phyloP scores from a whole-genome alignment of 2,797 vertebrate genomes.

The Paratrypauchen microcephalus region DNA sequence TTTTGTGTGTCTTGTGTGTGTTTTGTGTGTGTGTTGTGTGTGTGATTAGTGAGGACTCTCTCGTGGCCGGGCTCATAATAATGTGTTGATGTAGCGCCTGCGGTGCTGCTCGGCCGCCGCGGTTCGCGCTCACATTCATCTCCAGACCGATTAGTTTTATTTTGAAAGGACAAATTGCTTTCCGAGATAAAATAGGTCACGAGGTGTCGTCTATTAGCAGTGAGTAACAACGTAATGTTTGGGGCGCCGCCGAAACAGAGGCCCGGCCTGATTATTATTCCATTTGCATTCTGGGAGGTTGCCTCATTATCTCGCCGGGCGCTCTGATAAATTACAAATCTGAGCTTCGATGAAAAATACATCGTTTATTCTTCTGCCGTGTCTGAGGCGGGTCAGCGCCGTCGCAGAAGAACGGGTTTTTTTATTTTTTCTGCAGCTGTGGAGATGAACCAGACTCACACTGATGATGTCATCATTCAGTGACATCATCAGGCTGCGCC shows the following conservation, averaged over 20 bases:
- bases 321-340: conserved; percentile 76
- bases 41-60: conserved; percentile 72
- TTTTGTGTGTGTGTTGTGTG: too few species aligned
- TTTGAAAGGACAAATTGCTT: conserved; percentile 83
- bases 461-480: not conserved
- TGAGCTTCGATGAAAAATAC: conserved; percentile 67
- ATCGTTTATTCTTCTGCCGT: conserved; percentile 66
- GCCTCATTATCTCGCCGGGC: conserved; percentile 75
- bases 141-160: conserved; percentile 84
- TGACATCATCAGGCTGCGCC: too few species aligned
- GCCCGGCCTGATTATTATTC: conserved; percentile 72
- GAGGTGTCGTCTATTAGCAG: conserved; percentile 80
- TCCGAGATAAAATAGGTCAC: conserved; percentile 82
- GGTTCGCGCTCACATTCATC: too few species aligned
- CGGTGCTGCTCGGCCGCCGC: too few species aligned
- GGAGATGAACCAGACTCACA: too few species aligned
- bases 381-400: conserved; percentile 16
- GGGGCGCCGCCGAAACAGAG: conserved; percentile 55
- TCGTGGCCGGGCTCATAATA: conserved; percentile 82
- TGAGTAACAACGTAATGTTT: conserved; percentile 76
- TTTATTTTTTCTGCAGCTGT: too few species aligned
- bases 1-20: too few species aligned
- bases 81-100: conserved; percentile 85
- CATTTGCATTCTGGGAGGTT: conserved; percentile 75
- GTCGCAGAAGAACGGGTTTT: too few species aligned